Evolutionary conservation across 2,797 vertebrate species (phyloP), one percentile per base, ranked within the genome.

Genomic region (Galago senegalensis): DNA sequence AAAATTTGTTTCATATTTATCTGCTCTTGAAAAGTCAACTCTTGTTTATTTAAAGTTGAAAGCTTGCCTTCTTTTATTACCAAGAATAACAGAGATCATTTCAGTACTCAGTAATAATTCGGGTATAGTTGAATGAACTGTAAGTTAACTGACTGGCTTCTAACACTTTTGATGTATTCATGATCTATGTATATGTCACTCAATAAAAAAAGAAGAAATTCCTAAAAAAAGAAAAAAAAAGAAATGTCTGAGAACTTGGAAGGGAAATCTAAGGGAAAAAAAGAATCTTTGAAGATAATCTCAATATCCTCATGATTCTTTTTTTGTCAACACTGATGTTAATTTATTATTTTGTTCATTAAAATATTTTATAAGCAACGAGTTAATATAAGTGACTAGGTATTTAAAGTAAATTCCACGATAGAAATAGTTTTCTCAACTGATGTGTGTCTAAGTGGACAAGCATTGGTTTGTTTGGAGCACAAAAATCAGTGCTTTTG

Each of bases 41-140:
- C 31, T 27, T 96, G 93, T 91, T 84, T 87, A 65, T 89, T 89
- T 96, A 27, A 91, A 69, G 94, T 89, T 77, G 77, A 79, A 95
- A 94, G 37, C 29, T 81, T 94, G 12, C 72, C 14, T 3, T 72
- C 29, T 94, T 93, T 88, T 88, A 85, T 79, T 94, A 84, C 23
- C 67, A 86, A 53, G 8, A 87, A 46, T 94, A 87, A 60, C 67
- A 87, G 46, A 95, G 43, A 29, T 82, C 46, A 94, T 93, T 94
- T 94, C 11, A 87, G 46, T 79, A 61, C 3, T 89, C 93, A 75
- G 14, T 53, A 67, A 91, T 92, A 96, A 94, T 93, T 34, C 10
- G 53, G 13, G 21, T 84, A 79, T 60, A 89, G 58, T 70, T 93
- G 72, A 92, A 23, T 96, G 37, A 89, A 81, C 29, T 65, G 27